Evolutionary conservation across 2,888 invertebrate species (phyloP).

Genomic region (Phortica okadai): DNA sequence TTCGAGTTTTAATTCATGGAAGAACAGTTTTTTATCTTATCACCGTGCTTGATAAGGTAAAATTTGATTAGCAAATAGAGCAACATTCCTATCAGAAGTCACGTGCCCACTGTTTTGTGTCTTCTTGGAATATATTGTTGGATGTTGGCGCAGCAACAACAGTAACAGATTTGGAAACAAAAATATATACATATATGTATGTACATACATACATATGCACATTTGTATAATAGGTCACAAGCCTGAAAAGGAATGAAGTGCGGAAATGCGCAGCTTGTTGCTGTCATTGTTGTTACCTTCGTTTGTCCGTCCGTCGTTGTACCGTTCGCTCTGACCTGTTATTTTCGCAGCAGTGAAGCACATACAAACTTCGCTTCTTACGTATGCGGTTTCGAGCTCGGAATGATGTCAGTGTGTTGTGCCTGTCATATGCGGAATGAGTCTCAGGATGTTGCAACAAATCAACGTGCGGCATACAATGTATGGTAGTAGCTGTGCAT

Average conservation of each 20-base stretch:
- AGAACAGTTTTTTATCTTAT: background rate
- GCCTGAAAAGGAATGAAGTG: slow-evolving; percentile 24
- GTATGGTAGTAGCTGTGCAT: slow-evolving; percentile 1
- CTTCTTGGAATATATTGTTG: background rate
- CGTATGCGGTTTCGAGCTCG: slow-evolving; percentile 27
- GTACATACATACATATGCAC: background rate
- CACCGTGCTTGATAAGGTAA: background rate
- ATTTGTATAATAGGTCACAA: background rate
- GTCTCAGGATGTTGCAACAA: slow-evolving; percentile 38
- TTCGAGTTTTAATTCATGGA: too few relatives aligned
- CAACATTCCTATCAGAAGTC: background rate
- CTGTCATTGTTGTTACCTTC: slow-evolving; percentile 16
- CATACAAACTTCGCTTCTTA: slow-evolving; percentile 4
- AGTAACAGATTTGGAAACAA: background rate
- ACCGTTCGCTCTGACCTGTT: background rate
- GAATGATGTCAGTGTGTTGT: slow-evolving; percentile 44
- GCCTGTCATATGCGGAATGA: slow-evolving; percentile 23
- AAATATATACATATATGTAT: background rate
- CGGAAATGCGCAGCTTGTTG: slow-evolving; percentile 34
- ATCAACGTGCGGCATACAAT: slow-evolving; percentile 21
- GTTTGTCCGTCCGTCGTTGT: background rate
- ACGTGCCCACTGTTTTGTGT: background rate
- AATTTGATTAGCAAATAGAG: background rate
- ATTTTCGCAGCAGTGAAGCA: background rate
- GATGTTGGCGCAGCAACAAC: background rate